A percentile compares a stretch with the other conserved stretches of the same genome.
Conservation (phyloP, 2,797 vertebrate genomes). For the Semotilus atromaculatus region DNA sequence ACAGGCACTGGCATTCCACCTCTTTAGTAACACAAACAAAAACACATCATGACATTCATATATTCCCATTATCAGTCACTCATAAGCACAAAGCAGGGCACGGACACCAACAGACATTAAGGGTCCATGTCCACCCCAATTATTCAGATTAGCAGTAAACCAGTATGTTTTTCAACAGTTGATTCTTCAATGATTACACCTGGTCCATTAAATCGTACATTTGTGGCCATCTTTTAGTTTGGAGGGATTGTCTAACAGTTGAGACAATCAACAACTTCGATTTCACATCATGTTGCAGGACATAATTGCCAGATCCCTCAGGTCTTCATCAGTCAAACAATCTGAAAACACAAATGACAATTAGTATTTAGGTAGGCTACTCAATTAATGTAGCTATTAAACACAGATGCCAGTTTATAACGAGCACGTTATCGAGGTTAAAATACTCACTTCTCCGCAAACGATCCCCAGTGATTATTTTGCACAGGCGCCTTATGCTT, state of each 20-base stretch:
- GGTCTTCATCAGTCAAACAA: slow-evolving; percentile 69
- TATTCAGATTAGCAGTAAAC: background rate
- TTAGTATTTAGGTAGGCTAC: background rate
- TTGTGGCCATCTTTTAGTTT: background rate
- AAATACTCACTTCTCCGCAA: slow-evolving; percentile 62
- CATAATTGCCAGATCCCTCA: slow-evolving; percentile 75
- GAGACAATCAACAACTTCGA: background rate
- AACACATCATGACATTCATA: background rate
- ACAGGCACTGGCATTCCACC: background rate
- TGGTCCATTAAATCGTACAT: background rate
- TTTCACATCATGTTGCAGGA: slow-evolving; percentile 74
- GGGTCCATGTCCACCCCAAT: background rate
- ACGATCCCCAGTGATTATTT: slow-evolving; percentile 9
- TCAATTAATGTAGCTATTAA: background rate
- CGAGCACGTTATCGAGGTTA: background rate
- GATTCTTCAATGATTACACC: background rate
- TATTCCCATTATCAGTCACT: background rate
- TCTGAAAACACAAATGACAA: slow-evolving; percentile 52
- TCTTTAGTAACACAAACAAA: too few relatives aligned
- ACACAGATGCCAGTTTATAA: background rate
- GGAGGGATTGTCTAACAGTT: background rate
- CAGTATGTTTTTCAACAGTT: background rate
- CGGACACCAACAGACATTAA: background rate
- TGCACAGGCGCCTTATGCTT: slow-evolving; percentile 49
- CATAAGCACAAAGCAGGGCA: background rate